Evolutionary conservation across 2,888 invertebrate genomes (phyloP).

Genomic region (Acleris emargana): DNA sequence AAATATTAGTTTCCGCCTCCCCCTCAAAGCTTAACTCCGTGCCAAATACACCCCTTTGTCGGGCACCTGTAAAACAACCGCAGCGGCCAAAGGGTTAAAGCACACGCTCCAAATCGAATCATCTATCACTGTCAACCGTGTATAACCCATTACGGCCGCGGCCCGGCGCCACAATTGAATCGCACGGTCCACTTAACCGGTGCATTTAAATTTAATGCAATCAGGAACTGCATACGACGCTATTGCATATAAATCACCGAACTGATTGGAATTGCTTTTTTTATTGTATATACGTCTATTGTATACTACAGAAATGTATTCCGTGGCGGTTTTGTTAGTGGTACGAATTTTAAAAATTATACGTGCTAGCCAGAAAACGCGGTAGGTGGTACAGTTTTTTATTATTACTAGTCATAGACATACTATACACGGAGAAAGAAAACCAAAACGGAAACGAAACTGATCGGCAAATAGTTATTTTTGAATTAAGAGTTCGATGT

Average conservation of each 20-base stretch:
- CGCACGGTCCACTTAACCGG: conserved; percentile 13
- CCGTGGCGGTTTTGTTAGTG: too few relatives aligned
- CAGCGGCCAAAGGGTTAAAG: background rate
- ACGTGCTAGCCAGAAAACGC: too few relatives aligned
- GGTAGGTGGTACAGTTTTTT: too few relatives aligned
- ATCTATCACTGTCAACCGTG: conserved; percentile 11
- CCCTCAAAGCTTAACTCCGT: background rate
- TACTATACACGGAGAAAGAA: too few relatives aligned
- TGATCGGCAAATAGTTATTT: too few relatives aligned
- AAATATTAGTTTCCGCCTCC: too few relatives aligned
- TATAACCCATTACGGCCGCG: background rate
- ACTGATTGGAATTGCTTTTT: conserved; percentile 4
- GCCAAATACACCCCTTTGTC: background rate
- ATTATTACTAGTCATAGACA: too few relatives aligned
- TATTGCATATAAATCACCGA: conserved; percentile 29
- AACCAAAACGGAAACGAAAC: too few relatives aligned
- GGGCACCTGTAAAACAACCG: too few relatives aligned
- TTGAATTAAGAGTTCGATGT: too few relatives aligned
- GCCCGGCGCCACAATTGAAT: conserved; percentile 25
- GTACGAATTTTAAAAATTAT: too few relatives aligned
- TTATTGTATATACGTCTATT: background rate
- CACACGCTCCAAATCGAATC: background rate
- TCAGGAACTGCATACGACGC: conserved; percentile 27
- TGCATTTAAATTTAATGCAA: conserved; percentile 35
- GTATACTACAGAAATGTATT: too few relatives aligned